Evolutionary conservation across 1,140 invertebrate species (phyloP).

Genomic region (Papilio dardanus): DNA sequence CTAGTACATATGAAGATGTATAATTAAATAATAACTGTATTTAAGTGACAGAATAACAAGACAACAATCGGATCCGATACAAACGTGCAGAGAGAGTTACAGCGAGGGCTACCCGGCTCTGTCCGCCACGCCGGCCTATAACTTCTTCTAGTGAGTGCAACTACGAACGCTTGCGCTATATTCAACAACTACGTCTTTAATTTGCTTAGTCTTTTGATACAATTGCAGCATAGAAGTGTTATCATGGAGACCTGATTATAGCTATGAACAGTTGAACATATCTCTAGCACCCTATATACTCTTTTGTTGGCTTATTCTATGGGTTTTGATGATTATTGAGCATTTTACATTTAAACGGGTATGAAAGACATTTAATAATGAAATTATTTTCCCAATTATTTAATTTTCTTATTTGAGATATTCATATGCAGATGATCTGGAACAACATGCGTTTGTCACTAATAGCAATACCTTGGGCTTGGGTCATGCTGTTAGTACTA

Average conservation of each 20-base stretch:
- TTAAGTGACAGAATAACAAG: slow-evolving; percentile 25
- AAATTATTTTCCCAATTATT: background rate
- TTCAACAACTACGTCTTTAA: background rate
- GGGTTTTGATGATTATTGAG: slow-evolving; percentile 58
- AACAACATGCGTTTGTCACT: slow-evolving; percentile 65
- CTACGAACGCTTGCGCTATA: slow-evolving; percentile 5
- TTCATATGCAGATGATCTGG: slow-evolving; percentile 63
- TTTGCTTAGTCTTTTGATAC: background rate
- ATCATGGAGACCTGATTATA: slow-evolving; percentile 51
- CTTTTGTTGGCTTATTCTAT: slow-evolving; percentile 58
- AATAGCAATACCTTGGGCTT: slow-evolving; percentile 61
- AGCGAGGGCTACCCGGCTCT: slow-evolving; percentile 54
- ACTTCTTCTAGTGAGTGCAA: slow-evolving; percentile 72
- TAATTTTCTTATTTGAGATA: slow-evolving; percentile 5
- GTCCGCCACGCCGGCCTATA: slow-evolving; percentile 66
- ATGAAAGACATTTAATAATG: slow-evolving; percentile 25
- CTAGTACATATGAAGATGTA: too few species aligned
- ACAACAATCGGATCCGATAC: slow-evolving; percentile 44
- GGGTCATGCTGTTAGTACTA: slow-evolving; percentile 51
- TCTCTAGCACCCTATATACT: slow-evolving; percentile 52
- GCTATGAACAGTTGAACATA: slow-evolving; percentile 57
- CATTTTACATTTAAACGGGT: slow-evolving; percentile 56
- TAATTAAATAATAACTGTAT: background rate
- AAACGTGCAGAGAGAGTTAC: slow-evolving; percentile 64
- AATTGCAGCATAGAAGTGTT: slow-evolving; percentile 66